These are phyloP conservation scores for Drosophila fuyamai DNA, from an alignment of 1,140 invertebrate genomes.

Conservation along the genomic window DNA sequence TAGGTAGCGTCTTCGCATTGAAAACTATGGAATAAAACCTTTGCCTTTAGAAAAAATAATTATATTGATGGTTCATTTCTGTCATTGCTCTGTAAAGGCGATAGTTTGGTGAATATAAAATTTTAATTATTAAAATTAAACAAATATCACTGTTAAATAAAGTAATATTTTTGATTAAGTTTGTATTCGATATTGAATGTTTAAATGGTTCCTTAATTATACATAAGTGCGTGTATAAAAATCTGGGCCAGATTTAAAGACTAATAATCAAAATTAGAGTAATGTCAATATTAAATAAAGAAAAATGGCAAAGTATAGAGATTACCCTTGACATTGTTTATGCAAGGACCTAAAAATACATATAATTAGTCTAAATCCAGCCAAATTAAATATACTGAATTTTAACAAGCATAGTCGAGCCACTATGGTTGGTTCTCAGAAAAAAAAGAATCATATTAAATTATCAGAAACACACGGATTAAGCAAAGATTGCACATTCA, in stretches of 20 bases:
- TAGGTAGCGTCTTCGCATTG: background rate
- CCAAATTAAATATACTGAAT: background rate
- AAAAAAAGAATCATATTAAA: slow-evolving; percentile 30
- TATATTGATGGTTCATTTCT: background rate
- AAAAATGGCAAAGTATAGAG: background rate
- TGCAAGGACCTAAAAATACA: background rate
- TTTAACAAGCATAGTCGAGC: background rate
- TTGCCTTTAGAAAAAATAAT: background rate
- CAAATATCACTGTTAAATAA: background rate
- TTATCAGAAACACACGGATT: slow-evolving; percentile 8
- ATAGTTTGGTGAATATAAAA: background rate
- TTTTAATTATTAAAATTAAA: background rate
- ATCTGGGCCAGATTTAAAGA: background rate
- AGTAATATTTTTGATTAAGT: background rate
- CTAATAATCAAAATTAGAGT: background rate
- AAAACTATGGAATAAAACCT: background rate
- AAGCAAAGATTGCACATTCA: slow-evolving; percentile 20
- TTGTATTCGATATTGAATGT: background rate
- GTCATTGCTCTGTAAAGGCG: background rate
- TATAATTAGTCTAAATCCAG: background rate
- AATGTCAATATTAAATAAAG: background rate
- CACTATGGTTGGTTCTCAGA: slow-evolving; percentile 64
- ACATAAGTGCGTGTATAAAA: background rate
- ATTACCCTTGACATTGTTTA: background rate
- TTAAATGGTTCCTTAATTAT: background rate